These are phyloP conservation scores for Knipowitschia caucasica DNA, from an alignment of 2,797 vertebrate genomes.

Conservation along the genomic window DNA sequence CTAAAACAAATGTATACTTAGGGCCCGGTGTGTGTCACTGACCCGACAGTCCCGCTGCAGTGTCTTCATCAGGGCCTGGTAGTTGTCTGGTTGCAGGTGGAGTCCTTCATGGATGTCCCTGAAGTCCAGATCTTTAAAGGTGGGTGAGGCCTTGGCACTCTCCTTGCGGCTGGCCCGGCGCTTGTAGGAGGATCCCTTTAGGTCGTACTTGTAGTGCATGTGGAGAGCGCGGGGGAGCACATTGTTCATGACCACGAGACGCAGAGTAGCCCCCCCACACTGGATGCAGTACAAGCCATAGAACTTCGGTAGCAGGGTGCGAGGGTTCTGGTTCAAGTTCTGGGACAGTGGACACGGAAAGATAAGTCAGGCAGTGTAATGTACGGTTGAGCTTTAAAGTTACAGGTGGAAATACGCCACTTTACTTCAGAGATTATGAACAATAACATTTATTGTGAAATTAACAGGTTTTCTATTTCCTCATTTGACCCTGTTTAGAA, in stretches of 20 bases:
- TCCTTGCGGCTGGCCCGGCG: conserved; percentile 90
- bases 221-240: conserved; percentile 86
- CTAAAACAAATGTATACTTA: too few species aligned
- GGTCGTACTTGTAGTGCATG: conserved; percentile 95
- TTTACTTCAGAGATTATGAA: too few species aligned
- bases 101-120: conserved; percentile 91
- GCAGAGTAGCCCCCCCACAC: conserved; percentile 84
- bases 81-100: conserved; percentile 87
- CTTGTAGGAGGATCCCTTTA: conserved; percentile 95
- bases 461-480: too few species aligned
- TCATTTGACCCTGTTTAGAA: too few species aligned
- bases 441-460: too few species aligned
- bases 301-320: conserved; percentile 94
- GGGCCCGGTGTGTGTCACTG: too few species aligned
- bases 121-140: conserved; percentile 96
- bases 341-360: conserved; percentile 30
- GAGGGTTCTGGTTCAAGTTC: conserved; percentile 97
- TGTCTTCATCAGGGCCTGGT: conserved; percentile 91
- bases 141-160: conserved; percentile 82
- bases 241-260: conserved; percentile 97
- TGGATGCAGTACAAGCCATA: conserved; percentile 97
- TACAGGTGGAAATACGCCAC: too few species aligned
- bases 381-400: too few species aligned
- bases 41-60: conserved; percentile 93
- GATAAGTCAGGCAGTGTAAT: background rate